Evolutionary conservation across 92 coral and sea anemone genomes (phyloP).

Genomic region (Epizoanthus rinbou): DNA sequence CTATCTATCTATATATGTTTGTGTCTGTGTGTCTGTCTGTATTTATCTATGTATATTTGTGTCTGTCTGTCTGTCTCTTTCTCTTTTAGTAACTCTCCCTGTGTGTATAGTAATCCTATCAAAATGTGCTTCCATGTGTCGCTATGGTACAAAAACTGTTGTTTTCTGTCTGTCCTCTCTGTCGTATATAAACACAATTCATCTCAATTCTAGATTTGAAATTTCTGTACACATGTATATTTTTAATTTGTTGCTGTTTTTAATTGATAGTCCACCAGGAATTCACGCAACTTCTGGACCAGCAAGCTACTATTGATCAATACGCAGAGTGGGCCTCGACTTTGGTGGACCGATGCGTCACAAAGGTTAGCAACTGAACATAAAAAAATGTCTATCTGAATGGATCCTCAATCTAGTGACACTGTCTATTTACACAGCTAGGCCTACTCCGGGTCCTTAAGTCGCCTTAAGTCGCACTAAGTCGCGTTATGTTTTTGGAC

Average conservation of each 20-base stretch:
- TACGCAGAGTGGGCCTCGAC: conserved; percentile 99
- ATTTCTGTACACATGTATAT: not conserved
- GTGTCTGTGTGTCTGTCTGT: too few species aligned
- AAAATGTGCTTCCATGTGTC: not conserved
- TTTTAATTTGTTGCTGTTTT: not conserved
- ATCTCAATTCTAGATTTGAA: not conserved
- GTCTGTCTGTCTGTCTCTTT: not conserved
- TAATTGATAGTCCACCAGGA: conserved; percentile 77
- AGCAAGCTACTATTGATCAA: conserved; percentile 97
- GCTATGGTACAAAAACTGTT: too few species aligned
- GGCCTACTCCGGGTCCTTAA: too few species aligned
- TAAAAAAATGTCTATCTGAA: too few species aligned
- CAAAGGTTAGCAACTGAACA: conserved; percentile 60
- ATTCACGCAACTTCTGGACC: conserved; percentile 95
- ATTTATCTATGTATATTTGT: too few species aligned
- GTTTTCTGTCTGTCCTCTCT: too few species aligned
- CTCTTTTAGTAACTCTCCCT: not conserved
- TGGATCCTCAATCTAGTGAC: too few species aligned
- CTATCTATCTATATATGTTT: not conserved
- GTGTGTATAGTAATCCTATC: not conserved
- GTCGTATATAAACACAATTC: too few species aligned
- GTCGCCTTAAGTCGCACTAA: not conserved
- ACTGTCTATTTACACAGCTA: too few species aligned
- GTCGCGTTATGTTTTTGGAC: not conserved
- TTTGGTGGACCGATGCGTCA: conserved; percentile 86